Base-by-base conservation (phyloP, 2,888 invertebrate genomes). In the Heliconius charithonia region DNA sequence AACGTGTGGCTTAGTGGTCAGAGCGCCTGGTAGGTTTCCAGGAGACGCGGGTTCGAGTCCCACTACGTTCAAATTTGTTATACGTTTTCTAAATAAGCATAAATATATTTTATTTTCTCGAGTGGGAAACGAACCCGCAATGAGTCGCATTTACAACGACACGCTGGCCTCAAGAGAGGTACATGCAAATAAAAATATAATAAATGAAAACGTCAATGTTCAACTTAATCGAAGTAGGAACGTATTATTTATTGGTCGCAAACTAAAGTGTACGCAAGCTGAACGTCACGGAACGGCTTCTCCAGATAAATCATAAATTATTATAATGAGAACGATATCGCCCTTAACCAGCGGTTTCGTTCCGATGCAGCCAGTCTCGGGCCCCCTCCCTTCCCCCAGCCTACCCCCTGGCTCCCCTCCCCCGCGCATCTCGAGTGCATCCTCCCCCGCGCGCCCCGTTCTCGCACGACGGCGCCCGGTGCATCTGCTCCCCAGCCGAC, bases 401-500 rank as follows among this genome's bases (percentile, higher is more conserved):
- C 3, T 19, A 13, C 67, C 62, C 45, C 70, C 25, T 19, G 19
- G 62, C n/a, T 13, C 13, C 2, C 27, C 41, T 59, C 62, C 27
- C 27, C 59, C 51, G 16, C 72, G 56, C 71, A 72, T 72, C 75
- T 76, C 63, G 63, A 70, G 75, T 65, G 76, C 79, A 77, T 73
- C 79, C 51, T 81, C 62, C 77, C 73, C 27, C 81, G 76, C 75
- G 74, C 81, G 72, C 76, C 74, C n/a, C 79, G 37, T 81, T 67
- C 73, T 75, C 62, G 69, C 75, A 65, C 80, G 59, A 77, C 77
- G 79, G 65, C 81, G 70, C 75, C 65, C 73, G 73, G 32, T 73
- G 79, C 79, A 77, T 80, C 77, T 63, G 77, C 65, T 71, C 72
- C 67, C 51, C 51, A 51, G 51, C 19, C 71, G 56, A 75, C 75